A percentile compares a stretch with the other conserved stretches of the same genome.
Conservation (phyloP, 1,140 invertebrate species). For the Cydia pomonella region DNA sequence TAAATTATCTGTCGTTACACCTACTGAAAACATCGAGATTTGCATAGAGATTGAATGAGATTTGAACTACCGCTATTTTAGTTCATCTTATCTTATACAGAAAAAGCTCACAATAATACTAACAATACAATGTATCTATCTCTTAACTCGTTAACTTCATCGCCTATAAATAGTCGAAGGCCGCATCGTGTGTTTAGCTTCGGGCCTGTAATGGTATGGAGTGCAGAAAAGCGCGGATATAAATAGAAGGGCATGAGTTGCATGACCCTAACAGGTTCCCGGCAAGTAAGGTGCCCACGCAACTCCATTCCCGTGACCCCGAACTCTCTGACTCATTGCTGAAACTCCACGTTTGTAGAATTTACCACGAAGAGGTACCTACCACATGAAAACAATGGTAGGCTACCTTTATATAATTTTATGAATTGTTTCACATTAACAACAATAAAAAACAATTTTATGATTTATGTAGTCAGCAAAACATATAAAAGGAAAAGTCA, state of each 20-base stretch:
- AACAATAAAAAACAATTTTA: no score
- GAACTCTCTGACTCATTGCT: conserved; percentile 61
- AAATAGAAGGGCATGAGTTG: conserved; percentile 75
- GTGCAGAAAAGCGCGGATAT: conserved; percentile 68
- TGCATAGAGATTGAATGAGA: neutral
- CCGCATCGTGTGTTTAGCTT: conserved; percentile 40
- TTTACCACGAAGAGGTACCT: neutral
- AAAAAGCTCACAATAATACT: neutral
- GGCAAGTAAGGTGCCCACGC: conserved; percentile 65
- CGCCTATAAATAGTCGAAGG: conserved; percentile 57
- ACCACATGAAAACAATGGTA: neutral
- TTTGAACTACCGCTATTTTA: neutral
- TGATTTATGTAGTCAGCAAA: no score
- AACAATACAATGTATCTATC: neutral
- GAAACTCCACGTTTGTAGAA: conserved; percentile 14
- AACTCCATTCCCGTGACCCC: conserved; percentile 64
- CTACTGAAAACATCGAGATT: neutral
- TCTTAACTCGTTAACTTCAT: neutral
- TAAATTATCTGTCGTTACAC: neutral
- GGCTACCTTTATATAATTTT: no score
- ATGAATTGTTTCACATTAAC: no score
- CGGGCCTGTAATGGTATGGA: conserved; percentile 51
- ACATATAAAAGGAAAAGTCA: no score
- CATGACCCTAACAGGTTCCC: conserved; percentile 76
- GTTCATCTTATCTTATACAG: neutral